Conservation (phyloP, 2,113 vertebrate genomes). For the Dipodomys spectabilis region DNA sequence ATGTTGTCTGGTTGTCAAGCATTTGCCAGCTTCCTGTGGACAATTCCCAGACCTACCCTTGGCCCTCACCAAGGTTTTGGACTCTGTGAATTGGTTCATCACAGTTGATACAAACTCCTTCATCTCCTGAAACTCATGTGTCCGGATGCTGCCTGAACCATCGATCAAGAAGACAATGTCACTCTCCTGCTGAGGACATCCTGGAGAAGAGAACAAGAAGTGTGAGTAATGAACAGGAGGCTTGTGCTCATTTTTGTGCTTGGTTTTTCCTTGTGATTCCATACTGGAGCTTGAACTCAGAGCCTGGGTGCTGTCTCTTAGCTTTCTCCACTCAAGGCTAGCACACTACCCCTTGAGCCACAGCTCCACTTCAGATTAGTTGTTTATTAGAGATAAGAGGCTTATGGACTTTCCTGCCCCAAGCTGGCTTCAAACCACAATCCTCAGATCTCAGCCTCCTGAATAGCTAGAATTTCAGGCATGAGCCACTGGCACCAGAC, state of each 20-base stretch:
- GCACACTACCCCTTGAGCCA: too few relatives aligned
- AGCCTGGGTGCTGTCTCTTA: too few relatives aligned
- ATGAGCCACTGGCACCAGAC: too few relatives aligned
- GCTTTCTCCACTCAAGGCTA: too few relatives aligned
- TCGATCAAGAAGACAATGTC: slow-evolving; percentile 88
- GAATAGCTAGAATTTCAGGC: too few relatives aligned
- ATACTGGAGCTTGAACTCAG: too few relatives aligned
- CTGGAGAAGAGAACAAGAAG: slow-evolving; percentile 64
- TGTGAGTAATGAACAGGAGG: background rate
- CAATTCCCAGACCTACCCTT: background rate
- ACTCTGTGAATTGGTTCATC: slow-evolving; percentile 78
- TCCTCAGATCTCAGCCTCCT: too few relatives aligned
- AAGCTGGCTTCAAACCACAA: too few relatives aligned
- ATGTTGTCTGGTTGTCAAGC: background rate
- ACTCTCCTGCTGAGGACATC: slow-evolving; percentile 79
- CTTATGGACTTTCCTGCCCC: too few relatives aligned
- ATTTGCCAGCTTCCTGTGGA: background rate
- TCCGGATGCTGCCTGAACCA: slow-evolving; percentile 81
- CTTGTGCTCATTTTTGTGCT: background rate
- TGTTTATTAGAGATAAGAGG: too few relatives aligned
- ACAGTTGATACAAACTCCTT: slow-evolving; percentile 84
- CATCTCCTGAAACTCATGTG: slow-evolving; percentile 79
- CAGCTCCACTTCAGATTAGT: too few relatives aligned
- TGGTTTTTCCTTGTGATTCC: too few relatives aligned
- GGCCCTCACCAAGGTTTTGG: slow-evolving; percentile 80